These are phyloP conservation scores for Clamator glandarius DNA, from an alignment of 2,797 vertebrate species.

Conservation along the genomic window DNA sequence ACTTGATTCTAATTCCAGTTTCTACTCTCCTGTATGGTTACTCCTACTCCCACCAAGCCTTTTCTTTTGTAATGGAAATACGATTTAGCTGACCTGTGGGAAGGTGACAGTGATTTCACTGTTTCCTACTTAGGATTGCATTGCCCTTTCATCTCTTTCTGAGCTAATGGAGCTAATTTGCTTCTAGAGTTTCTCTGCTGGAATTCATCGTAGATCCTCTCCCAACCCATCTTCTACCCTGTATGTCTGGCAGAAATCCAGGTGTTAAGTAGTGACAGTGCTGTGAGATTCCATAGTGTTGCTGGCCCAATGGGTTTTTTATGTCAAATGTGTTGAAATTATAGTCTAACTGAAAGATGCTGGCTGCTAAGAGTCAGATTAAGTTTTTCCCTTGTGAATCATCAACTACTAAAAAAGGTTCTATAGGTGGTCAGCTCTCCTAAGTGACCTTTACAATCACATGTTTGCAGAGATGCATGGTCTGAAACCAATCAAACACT, in stretches of 20 bases:
- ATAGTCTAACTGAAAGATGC: not conserved
- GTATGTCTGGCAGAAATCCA: not conserved
- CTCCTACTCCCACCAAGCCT: not conserved
- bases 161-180: not conserved
- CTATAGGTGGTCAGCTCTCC: not conserved
- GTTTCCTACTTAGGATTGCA: not conserved
- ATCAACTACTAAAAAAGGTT: not conserved
- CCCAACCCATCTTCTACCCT: not conserved
- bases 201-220: not conserved
- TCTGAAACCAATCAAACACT: not conserved
- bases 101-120: not conserved
- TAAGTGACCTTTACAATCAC: not conserved
- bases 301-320: not conserved
- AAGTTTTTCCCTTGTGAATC: not conserved
- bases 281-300: not conserved
- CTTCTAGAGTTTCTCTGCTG: not conserved
- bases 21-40: not conserved
- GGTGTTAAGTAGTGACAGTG: accelerated
- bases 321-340: not conserved
- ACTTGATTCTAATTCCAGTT: not conserved
- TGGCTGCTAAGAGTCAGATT: not conserved
- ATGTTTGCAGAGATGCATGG: not conserved
- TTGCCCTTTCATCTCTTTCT: not conserved
- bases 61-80: not conserved
- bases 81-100: not conserved